Percentiles rank a stretch among this genome's conserved stretches.
Evolutionary conservation across 2,113 vertebrate genomes (phyloP).

Genomic region (Corvus hawaiiensis): DNA sequence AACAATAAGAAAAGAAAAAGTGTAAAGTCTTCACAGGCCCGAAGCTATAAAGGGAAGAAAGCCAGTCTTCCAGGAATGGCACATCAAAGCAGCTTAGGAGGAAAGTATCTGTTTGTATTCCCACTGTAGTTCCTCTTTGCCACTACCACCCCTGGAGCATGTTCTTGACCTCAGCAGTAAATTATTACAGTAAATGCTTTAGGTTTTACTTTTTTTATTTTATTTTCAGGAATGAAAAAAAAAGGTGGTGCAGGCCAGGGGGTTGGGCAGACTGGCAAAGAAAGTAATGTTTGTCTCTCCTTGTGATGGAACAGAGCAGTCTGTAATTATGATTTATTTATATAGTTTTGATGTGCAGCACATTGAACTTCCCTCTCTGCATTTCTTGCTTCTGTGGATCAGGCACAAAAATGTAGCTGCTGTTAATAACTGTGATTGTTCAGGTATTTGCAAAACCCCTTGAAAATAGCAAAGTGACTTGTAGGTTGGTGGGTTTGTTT

Average conservation of each 20-base stretch:
- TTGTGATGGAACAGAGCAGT: neutral
- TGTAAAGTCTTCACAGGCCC: neutral
- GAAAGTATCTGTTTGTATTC: conserved; percentile 50
- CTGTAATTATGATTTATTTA: conserved; percentile 3
- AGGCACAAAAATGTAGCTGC: neutral
- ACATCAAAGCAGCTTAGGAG: conserved; percentile 51
- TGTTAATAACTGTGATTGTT: neutral
- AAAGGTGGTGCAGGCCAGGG: neutral
- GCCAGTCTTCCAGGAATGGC: neutral
- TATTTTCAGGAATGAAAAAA: neutral
- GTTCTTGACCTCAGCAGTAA: conserved; percentile 43
- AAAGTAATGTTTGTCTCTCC: neutral
- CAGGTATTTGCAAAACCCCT: neutral
- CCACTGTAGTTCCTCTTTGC: neutral
- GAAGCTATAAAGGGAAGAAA: conserved; percentile 12
- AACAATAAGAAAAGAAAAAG: neutral
- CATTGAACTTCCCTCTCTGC: neutral
- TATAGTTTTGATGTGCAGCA: neutral
- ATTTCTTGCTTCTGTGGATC: neutral
- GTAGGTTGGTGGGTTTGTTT: neutral
- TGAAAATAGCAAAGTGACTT: neutral
- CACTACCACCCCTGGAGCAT: neutral
- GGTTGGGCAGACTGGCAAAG: neutral
- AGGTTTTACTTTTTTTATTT: neutral
- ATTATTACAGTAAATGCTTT: conserved; percentile 27